Conservation (phyloP, 2,888 invertebrate species). For the Drepanosiphum platanoidis region DNA sequence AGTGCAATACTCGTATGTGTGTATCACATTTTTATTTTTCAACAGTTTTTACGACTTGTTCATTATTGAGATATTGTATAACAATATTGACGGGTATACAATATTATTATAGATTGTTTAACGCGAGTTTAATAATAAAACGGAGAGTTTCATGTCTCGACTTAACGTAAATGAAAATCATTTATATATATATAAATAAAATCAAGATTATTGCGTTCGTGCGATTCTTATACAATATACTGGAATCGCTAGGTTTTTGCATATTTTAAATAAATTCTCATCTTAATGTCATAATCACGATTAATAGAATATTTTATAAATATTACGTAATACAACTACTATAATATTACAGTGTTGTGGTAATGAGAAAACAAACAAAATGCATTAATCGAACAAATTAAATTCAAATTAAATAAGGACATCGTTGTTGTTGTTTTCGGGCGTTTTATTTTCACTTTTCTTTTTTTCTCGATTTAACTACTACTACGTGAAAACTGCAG, state of each 20-base stretch:
- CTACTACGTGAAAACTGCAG: no score
- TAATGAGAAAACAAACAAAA: background rate
- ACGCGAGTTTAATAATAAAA: background rate
- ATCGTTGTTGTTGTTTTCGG: background rate
- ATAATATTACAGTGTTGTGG: no score
- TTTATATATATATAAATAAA: no score
- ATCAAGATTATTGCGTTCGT: background rate
- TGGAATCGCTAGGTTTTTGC: background rate
- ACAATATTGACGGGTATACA: background rate
- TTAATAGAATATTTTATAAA: background rate
- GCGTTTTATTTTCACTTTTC: background rate
- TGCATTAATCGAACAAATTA: background rate
- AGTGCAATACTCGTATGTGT: no score
- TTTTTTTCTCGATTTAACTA: background rate
- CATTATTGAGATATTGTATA: background rate
- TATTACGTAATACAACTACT: background rate
- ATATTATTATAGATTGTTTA: background rate
- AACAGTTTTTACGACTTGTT: background rate
- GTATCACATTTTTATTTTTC: no score
- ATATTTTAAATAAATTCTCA: background rate
- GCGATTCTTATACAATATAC: background rate
- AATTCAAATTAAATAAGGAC: background rate
- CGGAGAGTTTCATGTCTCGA: no score
- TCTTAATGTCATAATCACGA: background rate
- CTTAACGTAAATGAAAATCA: no score